A percentile compares a stretch with the other conserved stretches of the same genome.
phyloP scores from a whole-genome alignment of 2,888 invertebrate genomes.

The Sarcophaga carnaria region DNA sequence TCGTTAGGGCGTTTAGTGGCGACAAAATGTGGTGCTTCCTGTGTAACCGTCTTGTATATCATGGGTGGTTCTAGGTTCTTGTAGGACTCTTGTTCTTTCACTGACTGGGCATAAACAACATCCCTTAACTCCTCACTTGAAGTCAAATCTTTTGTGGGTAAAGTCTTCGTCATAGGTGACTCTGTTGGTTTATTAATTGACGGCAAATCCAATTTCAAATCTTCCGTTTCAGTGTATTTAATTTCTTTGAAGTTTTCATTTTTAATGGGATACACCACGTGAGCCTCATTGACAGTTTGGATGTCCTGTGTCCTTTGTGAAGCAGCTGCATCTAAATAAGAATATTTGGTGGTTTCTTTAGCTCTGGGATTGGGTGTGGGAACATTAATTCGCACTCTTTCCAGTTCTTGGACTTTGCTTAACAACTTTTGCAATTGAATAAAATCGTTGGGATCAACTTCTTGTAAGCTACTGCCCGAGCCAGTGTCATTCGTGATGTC shows the following conservation, averaged over 20 bases:
- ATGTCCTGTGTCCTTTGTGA: conserved; percentile 75
- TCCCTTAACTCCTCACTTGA: conserved; percentile 78
- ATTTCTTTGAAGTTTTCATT: conserved; percentile 39
- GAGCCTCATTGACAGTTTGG: conserved; percentile 74
- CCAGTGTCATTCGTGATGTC: conserved; percentile 76
- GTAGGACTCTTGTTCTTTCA: conserved; percentile 73
- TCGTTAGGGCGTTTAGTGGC: conserved; percentile 66
- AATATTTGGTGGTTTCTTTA: conserved; percentile 59
- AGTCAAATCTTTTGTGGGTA: conserved; percentile 51
- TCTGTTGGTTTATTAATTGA: conserved; percentile 66
- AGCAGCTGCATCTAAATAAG: conserved; percentile 75
- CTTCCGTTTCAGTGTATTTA: conserved; percentile 37
- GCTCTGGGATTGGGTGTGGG: conserved; percentile 63
- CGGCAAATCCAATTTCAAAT: conserved; percentile 72
- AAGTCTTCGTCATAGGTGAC: not conserved
- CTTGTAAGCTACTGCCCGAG: conserved; percentile 72
- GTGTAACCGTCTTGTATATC: conserved; percentile 75
- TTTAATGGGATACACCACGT: conserved; percentile 75
- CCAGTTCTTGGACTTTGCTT: conserved; percentile 81
- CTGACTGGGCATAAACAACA: conserved; percentile 62
- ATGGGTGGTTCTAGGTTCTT: conserved; percentile 75
- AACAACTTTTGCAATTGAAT: conserved; percentile 82
- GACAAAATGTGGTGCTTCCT: conserved; percentile 67
- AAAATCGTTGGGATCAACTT: conserved; percentile 83
- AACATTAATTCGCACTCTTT: conserved; percentile 76